Conservation (phyloP, 2,888 invertebrate genomes). For the Lomographa bimaculata region DNA sequence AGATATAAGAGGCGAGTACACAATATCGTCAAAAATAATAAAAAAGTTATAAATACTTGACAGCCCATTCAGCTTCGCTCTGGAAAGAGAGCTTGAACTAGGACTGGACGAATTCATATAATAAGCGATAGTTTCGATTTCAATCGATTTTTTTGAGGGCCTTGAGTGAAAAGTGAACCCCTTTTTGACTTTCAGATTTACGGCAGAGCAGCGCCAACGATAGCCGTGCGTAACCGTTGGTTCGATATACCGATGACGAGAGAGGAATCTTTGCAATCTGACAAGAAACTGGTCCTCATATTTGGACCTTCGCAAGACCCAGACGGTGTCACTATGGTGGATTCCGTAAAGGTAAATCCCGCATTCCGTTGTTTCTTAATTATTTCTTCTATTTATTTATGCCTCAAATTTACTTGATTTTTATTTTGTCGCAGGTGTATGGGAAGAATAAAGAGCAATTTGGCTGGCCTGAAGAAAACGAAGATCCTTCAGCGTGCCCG, state of each 20-base stretch:
- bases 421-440: slow-evolving; percentile 82
- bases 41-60: too few species aligned
- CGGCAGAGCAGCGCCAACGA: slow-evolving; percentile 89
- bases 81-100: too few species aligned
- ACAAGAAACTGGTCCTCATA: slow-evolving; percentile 93
- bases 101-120: too few species aligned
- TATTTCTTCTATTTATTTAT: too few species aligned
- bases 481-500: slow-evolving; percentile 85
- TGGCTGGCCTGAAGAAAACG: slow-evolving; percentile 98
- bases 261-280: slow-evolving; percentile 96
- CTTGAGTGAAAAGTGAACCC: too few species aligned
- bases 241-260: slow-evolving; percentile 97
- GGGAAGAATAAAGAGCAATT: slow-evolving; percentile 97
- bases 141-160: too few species aligned
- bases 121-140: too few species aligned
- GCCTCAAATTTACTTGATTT: background rate
- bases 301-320: slow-evolving; percentile 95
- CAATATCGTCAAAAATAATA: too few species aligned
- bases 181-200: too few species aligned
- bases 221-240: slow-evolving; percentile 93
- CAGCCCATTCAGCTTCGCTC: too few species aligned
- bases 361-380: too few species aligned
- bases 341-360: slow-evolving; percentile 89
- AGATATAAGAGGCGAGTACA: too few species aligned
- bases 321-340: slow-evolving; percentile 95